Conservation (phyloP, 2,797 vertebrate species). For the Phrynocephalus forsythii region DNA sequence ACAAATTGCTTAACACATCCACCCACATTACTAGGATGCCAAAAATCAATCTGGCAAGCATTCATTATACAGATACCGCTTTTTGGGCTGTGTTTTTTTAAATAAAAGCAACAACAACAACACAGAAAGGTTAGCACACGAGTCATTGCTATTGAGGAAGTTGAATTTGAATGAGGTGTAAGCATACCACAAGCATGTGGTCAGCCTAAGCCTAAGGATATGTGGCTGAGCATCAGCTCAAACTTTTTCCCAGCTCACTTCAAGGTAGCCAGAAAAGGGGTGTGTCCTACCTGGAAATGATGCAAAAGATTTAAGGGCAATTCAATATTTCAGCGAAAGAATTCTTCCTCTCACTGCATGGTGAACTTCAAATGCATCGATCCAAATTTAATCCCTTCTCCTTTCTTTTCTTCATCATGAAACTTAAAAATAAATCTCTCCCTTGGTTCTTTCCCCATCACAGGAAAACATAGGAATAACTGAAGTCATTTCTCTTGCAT, state of each 20-base stretch:
- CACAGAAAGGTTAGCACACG: constrained; percentile 55
- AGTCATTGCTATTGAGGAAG: constrained; percentile 57
- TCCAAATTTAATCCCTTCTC: not conserved
- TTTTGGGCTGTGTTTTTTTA: constrained; percentile 49
- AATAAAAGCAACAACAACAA: not conserved
- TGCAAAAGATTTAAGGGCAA: not conserved
- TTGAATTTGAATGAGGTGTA: constrained; percentile 60
- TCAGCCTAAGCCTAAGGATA: not conserved
- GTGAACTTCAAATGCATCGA: not conserved
- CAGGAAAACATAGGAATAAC: not conserved
- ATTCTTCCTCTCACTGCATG: not conserved
- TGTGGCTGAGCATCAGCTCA: not conserved
- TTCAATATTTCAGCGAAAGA: not conserved
- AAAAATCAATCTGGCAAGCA: constrained; percentile 70
- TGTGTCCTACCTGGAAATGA: not conserved
- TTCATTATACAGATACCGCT: constrained; percentile 70
- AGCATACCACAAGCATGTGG: constrained; percentile 41
- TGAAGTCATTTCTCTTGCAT: not conserved
- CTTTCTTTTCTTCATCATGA: not conserved
- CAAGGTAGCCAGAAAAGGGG: not conserved
- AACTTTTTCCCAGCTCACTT: not conserved
- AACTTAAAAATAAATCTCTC: not conserved
- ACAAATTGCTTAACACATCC: constrained; percentile 66
- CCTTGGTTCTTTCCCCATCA: not conserved
- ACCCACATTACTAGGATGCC: constrained; percentile 61